A percentile compares a stretch with the other conserved stretches of the same genome.
These are phyloP conservation scores for Idaea biselata DNA, from an alignment of 2,888 invertebrate species.

Conservation along the genomic window DNA sequence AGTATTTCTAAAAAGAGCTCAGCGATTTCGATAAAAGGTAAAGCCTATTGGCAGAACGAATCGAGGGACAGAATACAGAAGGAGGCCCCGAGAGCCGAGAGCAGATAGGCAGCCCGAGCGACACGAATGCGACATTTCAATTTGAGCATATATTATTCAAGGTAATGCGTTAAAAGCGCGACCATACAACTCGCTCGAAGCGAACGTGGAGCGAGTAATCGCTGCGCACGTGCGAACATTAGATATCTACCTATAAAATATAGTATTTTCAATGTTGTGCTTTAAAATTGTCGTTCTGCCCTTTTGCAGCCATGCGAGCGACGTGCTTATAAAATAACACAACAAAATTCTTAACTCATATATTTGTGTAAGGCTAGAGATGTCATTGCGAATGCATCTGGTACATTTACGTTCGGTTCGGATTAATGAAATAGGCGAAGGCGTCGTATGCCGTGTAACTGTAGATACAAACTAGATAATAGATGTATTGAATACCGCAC, in stretches of 20 bases:
- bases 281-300: slow-evolving; percentile 78
- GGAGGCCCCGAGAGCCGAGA: slow-evolving; percentile 49
- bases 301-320: slow-evolving; percentile 70
- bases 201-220: slow-evolving; percentile 66
- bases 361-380: not conserved
- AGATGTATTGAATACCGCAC: slow-evolving; percentile 49
- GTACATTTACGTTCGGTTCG: slow-evolving; percentile 11
- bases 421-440: slow-evolving; percentile 42
- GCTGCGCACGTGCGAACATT: slow-evolving; percentile 67
- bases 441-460: slow-evolving; percentile 28
- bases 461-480: slow-evolving; percentile 48
- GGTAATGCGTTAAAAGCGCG: slow-evolving; percentile 79
- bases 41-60: slow-evolving; percentile 66
- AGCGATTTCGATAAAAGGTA: slow-evolving; percentile 64
- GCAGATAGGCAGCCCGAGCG: slow-evolving; percentile 70
- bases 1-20: slow-evolving; percentile 45
- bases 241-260: slow-evolving; percentile 54
- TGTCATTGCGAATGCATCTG: not conserved
- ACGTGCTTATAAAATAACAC: slow-evolving; percentile 71
- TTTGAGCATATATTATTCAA: slow-evolving; percentile 80
- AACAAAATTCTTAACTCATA: slow-evolving; percentile 37
- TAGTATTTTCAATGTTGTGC: slow-evolving; percentile 72
- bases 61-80: slow-evolving; percentile 63
- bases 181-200: slow-evolving; percentile 65
- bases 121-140: slow-evolving; percentile 79